Conservation (phyloP, 2,888 invertebrate genomes). For the Pelosia muscerda region DNA sequence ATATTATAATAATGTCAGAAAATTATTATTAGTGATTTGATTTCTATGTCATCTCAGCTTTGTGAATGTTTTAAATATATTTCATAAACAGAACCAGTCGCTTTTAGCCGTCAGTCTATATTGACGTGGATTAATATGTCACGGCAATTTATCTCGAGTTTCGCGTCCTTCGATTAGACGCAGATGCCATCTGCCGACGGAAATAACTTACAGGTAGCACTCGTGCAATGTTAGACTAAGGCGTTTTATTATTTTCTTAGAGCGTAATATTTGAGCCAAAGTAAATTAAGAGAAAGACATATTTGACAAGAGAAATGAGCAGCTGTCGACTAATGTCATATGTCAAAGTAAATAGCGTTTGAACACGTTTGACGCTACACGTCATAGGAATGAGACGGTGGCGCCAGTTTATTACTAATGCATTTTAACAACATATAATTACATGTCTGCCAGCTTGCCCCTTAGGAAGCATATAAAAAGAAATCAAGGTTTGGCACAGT, state of each 20-base stretch:
- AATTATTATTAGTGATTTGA: background rate
- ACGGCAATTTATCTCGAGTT: constrained; percentile 47
- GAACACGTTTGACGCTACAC: background rate
- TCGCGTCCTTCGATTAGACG: constrained; percentile 40
- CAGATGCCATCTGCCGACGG: constrained; percentile 44
- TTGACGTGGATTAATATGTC: constrained; percentile 34
- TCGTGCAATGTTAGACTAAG: constrained; percentile 9
- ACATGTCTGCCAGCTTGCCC: background rate
- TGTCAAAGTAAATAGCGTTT: background rate
- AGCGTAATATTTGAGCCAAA: background rate
- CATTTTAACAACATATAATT: background rate
- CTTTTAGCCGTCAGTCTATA: constrained; percentile 5
- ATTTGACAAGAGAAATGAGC: background rate
- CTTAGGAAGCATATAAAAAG: background rate
- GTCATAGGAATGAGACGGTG: background rate
- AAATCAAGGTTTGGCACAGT: background rate
- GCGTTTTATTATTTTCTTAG: constrained; percentile 13
- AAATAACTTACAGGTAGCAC: constrained; percentile 40
- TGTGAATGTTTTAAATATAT: background rate
- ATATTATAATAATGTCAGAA: too few relatives aligned
- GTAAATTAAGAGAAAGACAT: background rate
- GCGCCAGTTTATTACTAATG: constrained; percentile 1
- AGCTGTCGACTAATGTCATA: background rate
- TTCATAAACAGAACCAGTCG: background rate
- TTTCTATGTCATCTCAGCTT: background rate